Conservation (phyloP, 1,140 invertebrate species). For the Aphis craccivora region DNA sequence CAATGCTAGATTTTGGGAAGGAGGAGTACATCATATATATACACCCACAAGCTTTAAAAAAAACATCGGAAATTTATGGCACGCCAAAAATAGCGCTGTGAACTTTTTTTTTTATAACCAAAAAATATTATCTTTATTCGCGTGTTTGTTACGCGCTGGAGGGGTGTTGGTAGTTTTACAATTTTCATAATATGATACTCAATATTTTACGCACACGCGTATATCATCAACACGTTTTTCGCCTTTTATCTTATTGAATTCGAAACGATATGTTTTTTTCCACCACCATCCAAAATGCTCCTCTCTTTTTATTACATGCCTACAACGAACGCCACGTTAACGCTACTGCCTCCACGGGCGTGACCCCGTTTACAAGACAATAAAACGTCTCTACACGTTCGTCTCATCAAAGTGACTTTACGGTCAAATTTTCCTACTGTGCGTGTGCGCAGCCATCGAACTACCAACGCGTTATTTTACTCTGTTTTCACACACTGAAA, state of each 20-base stretch:
- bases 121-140: conserved; percentile 39
- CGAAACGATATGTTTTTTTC: background rate
- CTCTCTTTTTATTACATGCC: background rate
- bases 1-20: background rate
- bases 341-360: background rate
- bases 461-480: background rate
- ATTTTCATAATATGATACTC: conserved; percentile 42
- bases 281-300: background rate
- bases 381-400: background rate
- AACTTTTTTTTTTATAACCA: conserved; percentile 33
- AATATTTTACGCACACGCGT: conserved; percentile 25
- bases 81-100: background rate
- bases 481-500: background rate
- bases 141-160: background rate
- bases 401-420: background rate
- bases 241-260: conserved; percentile 55
- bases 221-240: conserved; percentile 29
- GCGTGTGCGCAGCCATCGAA: too few relatives aligned
- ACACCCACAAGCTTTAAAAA: background rate
- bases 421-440: background rate
- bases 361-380: conserved; percentile 46
- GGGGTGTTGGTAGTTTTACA: background rate
- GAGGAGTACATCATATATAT: background rate
- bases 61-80: conserved; percentile 26
- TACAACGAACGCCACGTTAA: background rate